Conservation (phyloP, 2,888 invertebrate genomes). For the Pegoplata infirma region DNA sequence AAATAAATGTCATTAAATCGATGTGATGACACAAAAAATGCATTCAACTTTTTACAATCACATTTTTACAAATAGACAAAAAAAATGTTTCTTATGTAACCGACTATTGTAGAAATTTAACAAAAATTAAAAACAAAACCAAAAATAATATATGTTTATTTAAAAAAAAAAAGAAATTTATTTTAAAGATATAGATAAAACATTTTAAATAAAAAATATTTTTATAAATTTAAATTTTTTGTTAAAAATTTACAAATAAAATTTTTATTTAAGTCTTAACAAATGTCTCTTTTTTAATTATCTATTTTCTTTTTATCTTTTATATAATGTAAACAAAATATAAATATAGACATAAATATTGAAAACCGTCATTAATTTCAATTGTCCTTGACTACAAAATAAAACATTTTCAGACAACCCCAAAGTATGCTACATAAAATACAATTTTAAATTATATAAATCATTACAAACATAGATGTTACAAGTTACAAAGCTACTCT, state of each 20-base stretch:
- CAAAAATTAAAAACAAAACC: too few species aligned
- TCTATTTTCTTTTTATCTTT: neutral
- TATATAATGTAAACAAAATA: neutral
- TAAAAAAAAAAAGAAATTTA: too few species aligned
- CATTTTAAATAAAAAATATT: too few species aligned
- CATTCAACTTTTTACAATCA: conserved; percentile 4
- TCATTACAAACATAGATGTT: conserved; percentile 46
- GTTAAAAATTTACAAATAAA: too few species aligned
- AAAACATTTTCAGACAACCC: neutral
- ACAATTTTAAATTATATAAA: conserved; percentile 43
- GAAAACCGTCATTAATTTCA: conserved; percentile 17
- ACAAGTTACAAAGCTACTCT: conserved; percentile 19
- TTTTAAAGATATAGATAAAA: too few species aligned
- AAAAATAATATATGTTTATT: too few species aligned
- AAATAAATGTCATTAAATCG: conserved; percentile 25
- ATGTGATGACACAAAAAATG: conserved; percentile 13
- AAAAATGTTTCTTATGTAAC: too few species aligned
- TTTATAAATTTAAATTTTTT: too few species aligned
- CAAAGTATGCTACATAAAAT: neutral
- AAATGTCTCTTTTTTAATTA: neutral
- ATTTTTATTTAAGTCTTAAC: too few species aligned
- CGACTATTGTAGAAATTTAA: too few species aligned
- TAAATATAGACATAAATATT: conserved; percentile 16
- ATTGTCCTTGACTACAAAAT: conserved; percentile 7
- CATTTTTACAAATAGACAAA: too few species aligned